Base-by-base conservation (phyloP, 2,888 invertebrate genomes). In the Eupithecia inturbata region DNA sequence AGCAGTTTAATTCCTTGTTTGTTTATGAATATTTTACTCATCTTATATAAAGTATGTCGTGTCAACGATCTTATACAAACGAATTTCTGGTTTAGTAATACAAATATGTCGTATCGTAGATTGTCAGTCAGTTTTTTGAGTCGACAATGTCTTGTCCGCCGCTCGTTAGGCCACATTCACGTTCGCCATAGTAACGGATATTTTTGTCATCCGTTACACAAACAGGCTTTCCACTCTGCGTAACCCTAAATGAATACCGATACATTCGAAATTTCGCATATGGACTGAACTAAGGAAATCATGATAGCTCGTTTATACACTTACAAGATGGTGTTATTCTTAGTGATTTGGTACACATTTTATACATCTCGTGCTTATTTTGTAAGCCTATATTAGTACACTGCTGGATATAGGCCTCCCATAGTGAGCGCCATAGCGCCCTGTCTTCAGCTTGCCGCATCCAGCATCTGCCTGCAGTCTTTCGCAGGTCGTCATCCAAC, bases 91-190 rank as follows among this genome's bases (percentile, higher is more conserved):
- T 5, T 45, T 45, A 45, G 5, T 45, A 45, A 10, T 22, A 53
- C 10, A 53, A 53, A 4, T 53, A 53, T 22, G 22, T 53, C 26
- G 57, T 26, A 26, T 14, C 57, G 57, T 57, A 26, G 22, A 26
- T 57, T 57, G 14, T 22, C 12, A 53, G 12, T 57, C 0, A 26
- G 1, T 14, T 57, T 57, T 57, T 78, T 79, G 80, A 80, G 84
- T 83, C 81, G 86, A 85, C 84, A 86, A 89, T 89, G 89, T 87
- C 88, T 89, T 88, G 82, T 86, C 85, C 86, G 89, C 80, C 86
- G 87, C 92, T 93, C 92, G 92, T 93, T 93, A 93, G 89, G 91
- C 88, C 87, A 87, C 89, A 93, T 93, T 93, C 92, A 93, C 88
- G 91, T 88, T 87, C 85, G 86, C 85, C 82, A 78, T 85, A 86